phyloP scores from a whole-genome alignment of 2,113 vertebrate species.

The Setophaga coronata region DNA sequence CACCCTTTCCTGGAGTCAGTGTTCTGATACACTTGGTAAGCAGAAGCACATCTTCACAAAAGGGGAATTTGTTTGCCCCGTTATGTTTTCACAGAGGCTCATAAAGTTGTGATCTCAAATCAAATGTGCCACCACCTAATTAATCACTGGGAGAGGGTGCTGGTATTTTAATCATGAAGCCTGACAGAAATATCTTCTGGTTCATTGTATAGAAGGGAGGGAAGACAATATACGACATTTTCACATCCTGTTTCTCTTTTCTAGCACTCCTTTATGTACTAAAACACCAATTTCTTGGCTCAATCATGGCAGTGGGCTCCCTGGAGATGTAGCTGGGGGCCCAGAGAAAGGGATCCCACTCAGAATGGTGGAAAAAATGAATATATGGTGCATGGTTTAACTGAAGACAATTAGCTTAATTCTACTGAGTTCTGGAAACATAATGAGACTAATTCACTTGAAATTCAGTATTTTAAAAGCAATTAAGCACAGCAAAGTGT shows the following conservation, averaged over 20 bases:
- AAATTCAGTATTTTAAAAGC: neutral
- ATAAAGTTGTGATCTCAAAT: neutral
- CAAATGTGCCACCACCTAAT: neutral
- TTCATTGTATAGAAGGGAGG: neutral
- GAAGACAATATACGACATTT: neutral
- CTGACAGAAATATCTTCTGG: neutral
- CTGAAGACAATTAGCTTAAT: neutral
- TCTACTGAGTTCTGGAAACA: neutral
- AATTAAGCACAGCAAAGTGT: neutral
- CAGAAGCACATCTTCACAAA: neutral
- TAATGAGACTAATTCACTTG: neutral
- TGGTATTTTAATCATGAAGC: neutral
- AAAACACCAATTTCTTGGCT: neutral
- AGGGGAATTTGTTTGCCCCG: neutral
- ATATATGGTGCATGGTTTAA: neutral
- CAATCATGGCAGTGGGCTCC: neutral
- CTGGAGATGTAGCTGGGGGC: neutral
- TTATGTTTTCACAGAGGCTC: neutral
- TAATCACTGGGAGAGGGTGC: neutral
- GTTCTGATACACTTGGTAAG: neutral
- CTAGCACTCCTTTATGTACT: neutral
- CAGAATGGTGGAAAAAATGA: neutral
- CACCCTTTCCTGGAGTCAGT: neutral
- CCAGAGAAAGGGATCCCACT: neutral
- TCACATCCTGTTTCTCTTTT: neutral